Base-by-base conservation (phyloP, 2,113 vertebrate species). In the Geothlypis trichas region DNA sequence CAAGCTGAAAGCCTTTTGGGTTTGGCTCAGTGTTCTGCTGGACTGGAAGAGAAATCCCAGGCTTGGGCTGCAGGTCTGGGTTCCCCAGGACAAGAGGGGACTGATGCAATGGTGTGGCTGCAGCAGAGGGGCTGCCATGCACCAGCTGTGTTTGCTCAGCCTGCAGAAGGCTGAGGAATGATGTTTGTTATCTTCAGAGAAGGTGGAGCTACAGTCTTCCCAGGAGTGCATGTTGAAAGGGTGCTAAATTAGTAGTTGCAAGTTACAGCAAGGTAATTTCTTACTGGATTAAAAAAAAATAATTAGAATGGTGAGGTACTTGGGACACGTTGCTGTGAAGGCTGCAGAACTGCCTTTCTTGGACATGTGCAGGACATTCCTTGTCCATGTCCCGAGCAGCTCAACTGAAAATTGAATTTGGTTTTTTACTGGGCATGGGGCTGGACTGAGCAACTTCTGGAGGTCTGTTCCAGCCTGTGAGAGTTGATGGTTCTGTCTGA, bases 241-340 rank as follows among this genome's bases (percentile, higher is more conserved):
- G 5, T 77, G 51, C 81, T 73, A 81, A 96, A 87, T 92, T 61
- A 86, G 39, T 67, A 75, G 86, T 74, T 94, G 54, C 68, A 83
- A 71, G 63, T 96, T 80, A 83, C n/a, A 80, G 88, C 85, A 80
- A 74, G 52, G 55, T 84, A 89, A 78, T 80, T 95, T 78, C 80
- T 91, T 81, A 54, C 49, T 65, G 49, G 39, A 87, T 91, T 77
- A 67, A 79, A 81, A 75, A 80, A 65, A 49, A 37, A 31, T 0
- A 44, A 73, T 33, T 35, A 35, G 44, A 73, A 62, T 51, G 8
- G 28, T 57, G 62, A 90, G 13, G 52, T 66, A 41, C 27, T 42
- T 87, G 54, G 21, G n/a, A 7, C 19, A 9, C 1, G 0, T 62
- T 39, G 37, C 46, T 58, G 28, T 86, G 77, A 57, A 87, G 44